phyloP scores from a whole-genome alignment of 2,888 invertebrate species.

The Dione vanillae region DNA sequence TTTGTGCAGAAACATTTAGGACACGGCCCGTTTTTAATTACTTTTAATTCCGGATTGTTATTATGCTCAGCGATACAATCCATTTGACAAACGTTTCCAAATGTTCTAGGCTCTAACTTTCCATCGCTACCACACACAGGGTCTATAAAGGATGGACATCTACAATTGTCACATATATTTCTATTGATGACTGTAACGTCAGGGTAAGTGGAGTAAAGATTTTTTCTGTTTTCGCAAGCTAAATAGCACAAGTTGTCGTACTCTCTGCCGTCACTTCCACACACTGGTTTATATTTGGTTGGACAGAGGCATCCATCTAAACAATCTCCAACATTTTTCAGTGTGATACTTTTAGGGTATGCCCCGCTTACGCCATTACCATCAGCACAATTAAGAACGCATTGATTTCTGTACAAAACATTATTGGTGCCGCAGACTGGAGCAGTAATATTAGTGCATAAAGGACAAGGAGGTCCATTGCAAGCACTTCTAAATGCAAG shows the following conservation, averaged over 20 bases:
- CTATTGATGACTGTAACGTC: constrained; percentile 32
- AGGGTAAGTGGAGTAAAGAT: constrained; percentile 27
- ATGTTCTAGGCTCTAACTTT: constrained; percentile 45
- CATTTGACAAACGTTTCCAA: constrained; percentile 52
- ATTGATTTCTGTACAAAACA: constrained; percentile 50
- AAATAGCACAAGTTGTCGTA: constrained; percentile 48
- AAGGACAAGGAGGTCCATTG: constrained; percentile 43
- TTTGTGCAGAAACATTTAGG: constrained; percentile 50
- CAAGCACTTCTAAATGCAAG: constrained; percentile 49
- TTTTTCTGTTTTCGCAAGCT: constrained; percentile 47
- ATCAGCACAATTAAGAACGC: constrained; percentile 48
- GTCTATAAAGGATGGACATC: constrained; percentile 42
- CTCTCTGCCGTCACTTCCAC: constrained; percentile 46
- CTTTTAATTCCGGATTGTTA: constrained; percentile 40
- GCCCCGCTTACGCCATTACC: constrained; percentile 36
- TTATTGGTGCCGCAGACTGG: constrained; percentile 52
- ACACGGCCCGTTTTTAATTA: constrained; percentile 51
- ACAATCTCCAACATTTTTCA: constrained; percentile 48
- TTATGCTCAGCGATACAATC: constrained; percentile 49
- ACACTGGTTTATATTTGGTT: constrained; percentile 43
- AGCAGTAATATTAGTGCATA: constrained; percentile 43
- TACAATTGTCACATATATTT: constrained; percentile 47
- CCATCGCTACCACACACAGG: constrained; percentile 56
- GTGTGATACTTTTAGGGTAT: constrained; percentile 32
- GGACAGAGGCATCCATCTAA: constrained; percentile 43